Base-by-base conservation (phyloP, 2,113 vertebrate genomes). In the Tragelaphus buxtoni region DNA sequence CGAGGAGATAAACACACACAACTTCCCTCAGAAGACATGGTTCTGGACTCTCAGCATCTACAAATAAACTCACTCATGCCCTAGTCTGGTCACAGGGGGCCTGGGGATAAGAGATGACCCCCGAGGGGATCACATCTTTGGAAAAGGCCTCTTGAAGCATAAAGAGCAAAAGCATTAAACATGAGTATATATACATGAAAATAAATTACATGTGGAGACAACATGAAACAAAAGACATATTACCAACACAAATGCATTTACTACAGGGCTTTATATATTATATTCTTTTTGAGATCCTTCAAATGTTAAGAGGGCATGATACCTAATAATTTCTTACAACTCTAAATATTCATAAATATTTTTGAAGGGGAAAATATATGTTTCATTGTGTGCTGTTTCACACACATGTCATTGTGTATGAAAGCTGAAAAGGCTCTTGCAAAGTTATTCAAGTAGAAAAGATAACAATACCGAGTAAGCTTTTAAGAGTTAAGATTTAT, bases 271-370 rank as follows among this genome's bases (percentile, higher is more conserved):
- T 93, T 92, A 88, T 90, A 96, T 97, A 93, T 91, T 80, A 95
- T 60, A 87, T 72, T 79, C 80, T 69, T 82, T 96, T 91, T 98
- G 55, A 93, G 88, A 91, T 95, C 82, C 90, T 95, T 97, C 84
- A 97, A 96, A 96, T 92, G 88, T 90, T 94, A 97, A 96, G 87
- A 97, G 84, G 96, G 76, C 56, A 69, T 72, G 84, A 90, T 93
- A 88, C 58, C 90, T 85, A 97, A 96, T 97, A 74, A 97, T 96
- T 97, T 96, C 90, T 95, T 90, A 89, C 53, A 96, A 91, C 35
- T 88, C 69, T 61, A 87, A 87, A 98, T 96, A 94, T 95, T 93
- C 96, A 97, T 97, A 97, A 97, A 97, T 97, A 97, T 94, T 97
- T 97, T 82, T 88, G 65, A 92, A 97, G 85, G 92, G 79, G 84